Conservation (phyloP, 2,797 vertebrate genomes). For the Podargus strigoides region DNA sequence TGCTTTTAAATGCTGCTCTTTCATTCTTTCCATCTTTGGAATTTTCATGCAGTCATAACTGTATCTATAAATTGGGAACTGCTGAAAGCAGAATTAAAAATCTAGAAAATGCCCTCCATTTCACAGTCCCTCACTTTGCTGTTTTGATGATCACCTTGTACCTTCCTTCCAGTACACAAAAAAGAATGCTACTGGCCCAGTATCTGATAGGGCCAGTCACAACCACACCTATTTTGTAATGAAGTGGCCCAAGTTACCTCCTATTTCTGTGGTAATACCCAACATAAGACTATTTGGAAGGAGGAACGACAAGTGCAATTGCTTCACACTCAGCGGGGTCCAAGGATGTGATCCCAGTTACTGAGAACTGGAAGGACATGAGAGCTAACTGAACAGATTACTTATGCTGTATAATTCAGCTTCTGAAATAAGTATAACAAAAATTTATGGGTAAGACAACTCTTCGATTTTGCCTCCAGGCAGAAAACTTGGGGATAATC, state of each 20-base stretch:
- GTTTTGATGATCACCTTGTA: neutral
- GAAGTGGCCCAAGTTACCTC: neutral
- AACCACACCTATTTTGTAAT: neutral
- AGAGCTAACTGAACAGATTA: neutral
- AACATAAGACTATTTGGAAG: neutral
- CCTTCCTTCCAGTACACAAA: neutral
- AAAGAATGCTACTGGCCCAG: neutral
- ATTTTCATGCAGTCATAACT: neutral
- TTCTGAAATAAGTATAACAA: neutral
- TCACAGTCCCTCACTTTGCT: neutral
- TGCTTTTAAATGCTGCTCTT: conserved; percentile 19
- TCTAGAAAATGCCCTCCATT: neutral
- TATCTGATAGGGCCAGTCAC: neutral
- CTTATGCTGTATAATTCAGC: neutral
- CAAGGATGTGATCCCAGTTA: neutral
- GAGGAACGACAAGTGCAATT: conserved; percentile 10
- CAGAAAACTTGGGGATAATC: conserved; percentile 33
- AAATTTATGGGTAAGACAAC: neutral
- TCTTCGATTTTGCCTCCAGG: conserved; percentile 24
- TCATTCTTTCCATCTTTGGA: neutral
- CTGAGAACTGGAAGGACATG: neutral
- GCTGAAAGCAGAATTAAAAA: neutral
- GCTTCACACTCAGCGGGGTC: neutral
- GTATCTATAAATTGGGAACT: neutral
- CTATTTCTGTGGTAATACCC: neutral